Conservation (phyloP, 2,113 vertebrate genomes). For the Embiotoca jacksoni region DNA sequence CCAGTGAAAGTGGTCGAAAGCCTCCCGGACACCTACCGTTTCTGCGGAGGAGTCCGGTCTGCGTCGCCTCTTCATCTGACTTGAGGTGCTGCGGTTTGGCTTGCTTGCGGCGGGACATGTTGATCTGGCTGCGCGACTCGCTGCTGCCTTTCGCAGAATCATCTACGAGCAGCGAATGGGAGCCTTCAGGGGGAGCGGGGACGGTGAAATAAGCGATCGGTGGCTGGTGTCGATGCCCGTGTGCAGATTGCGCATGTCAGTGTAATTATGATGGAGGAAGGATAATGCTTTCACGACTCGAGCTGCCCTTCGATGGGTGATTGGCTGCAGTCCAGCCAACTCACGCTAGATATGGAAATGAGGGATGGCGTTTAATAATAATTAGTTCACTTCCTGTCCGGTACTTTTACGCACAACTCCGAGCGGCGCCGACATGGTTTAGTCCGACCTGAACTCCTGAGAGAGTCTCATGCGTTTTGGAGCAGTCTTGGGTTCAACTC, state of each 20-base stretch:
- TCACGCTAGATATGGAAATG: constrained; percentile 92
- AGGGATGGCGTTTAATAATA: constrained; percentile 89
- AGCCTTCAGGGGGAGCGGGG: constrained; percentile 69
- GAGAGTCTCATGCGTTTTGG: constrained; percentile 12
- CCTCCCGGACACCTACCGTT: constrained; percentile 83
- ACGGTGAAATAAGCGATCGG: constrained; percentile 81
- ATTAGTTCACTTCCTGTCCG: constrained; percentile 86
- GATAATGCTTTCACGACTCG: constrained; percentile 92
- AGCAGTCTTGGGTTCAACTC: constrained; percentile 12
- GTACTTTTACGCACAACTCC: constrained; percentile 73
- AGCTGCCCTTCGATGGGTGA: constrained; percentile 77
- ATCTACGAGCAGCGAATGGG: constrained; percentile 84
- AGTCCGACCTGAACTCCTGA: constrained; percentile 38
- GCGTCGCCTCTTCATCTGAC: constrained; percentile 87
- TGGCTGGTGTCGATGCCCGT: constrained; percentile 80
- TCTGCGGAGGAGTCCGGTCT: constrained; percentile 82
- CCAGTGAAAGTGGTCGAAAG: background rate
- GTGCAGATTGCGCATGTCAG: constrained; percentile 93
- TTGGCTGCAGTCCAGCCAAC: constrained; percentile 90
- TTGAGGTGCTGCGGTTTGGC: constrained; percentile 94
- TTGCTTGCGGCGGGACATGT: constrained; percentile 99
- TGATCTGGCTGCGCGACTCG: constrained; percentile 82
- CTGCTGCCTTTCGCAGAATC: constrained; percentile 86
- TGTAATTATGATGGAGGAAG: constrained; percentile 93
- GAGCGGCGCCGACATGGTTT: constrained; percentile 29